phyloP scores from a whole-genome alignment of 2,797 vertebrate species.

The Harpagifer antarcticus region DNA sequence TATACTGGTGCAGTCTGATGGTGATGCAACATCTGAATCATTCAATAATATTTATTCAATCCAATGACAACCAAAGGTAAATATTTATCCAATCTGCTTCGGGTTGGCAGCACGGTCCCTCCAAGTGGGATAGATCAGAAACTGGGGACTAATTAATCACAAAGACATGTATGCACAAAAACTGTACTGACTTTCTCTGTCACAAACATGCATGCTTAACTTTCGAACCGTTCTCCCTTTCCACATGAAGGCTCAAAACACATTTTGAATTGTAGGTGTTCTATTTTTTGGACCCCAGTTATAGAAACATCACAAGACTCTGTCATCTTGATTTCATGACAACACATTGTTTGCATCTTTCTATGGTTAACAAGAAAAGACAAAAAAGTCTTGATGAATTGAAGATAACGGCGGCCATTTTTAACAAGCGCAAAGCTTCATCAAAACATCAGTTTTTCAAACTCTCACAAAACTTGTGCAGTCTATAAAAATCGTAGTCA shows the following conservation, averaged over 20 bases:
- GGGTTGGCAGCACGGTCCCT: conserved; percentile 41
- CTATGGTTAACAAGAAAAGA: too few species aligned
- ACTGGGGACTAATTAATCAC: conserved; percentile 65
- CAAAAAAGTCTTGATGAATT: too few species aligned
- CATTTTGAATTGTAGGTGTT: background rate
- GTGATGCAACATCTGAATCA: conserved; percentile 40
- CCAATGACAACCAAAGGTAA: conserved; percentile 56
- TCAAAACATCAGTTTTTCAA: too few species aligned
- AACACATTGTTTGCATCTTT: too few species aligned
- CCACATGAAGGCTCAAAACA: conserved; percentile 11
- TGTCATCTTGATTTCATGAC: too few species aligned
- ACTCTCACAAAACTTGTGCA: too few species aligned
- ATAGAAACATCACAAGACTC: background rate
- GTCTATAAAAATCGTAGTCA: too few species aligned
- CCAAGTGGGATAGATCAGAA: conserved; percentile 45
- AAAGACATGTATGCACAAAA: conserved; percentile 17
- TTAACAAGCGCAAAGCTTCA: too few species aligned
- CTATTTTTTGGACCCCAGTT: conserved; percentile 7
- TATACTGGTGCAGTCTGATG: conserved; percentile 2
- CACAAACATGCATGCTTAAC: background rate
- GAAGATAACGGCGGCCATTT: too few species aligned
- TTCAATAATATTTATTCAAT: conserved; percentile 59
- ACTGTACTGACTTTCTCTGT: background rate
- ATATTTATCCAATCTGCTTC: conserved; percentile 61
- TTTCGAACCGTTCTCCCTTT: conserved; percentile 11